These are phyloP conservation scores for Watsonalla cultraria DNA, from an alignment of 2,888 invertebrate species.

Conservation along the genomic window DNA sequence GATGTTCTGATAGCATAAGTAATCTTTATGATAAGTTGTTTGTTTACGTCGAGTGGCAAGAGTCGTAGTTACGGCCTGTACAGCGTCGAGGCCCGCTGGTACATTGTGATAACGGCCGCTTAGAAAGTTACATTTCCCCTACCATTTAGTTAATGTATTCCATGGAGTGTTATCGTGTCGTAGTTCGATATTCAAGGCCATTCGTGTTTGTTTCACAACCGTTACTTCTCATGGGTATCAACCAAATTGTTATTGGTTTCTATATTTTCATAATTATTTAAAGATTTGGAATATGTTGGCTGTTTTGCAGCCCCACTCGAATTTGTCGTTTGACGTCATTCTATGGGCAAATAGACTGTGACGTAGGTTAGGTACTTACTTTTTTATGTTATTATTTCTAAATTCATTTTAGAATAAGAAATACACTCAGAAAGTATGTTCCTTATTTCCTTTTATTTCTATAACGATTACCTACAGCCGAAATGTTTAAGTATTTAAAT, in stretches of 20 bases:
- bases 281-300: neutral
- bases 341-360: neutral
- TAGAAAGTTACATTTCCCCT: conserved; percentile 63
- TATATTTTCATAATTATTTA: neutral
- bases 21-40: neutral
- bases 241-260: neutral
- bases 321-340: conserved; percentile 1
- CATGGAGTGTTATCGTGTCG: conserved; percentile 32
- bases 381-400: too few species aligned
- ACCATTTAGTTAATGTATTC: conserved; percentile 49
- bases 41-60: conserved; percentile 8
- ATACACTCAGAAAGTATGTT: neutral
- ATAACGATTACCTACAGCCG: too few species aligned
- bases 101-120: conserved; percentile 32
- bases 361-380: too few species aligned
- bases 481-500: too few species aligned
- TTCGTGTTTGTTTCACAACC: conserved; percentile 22
- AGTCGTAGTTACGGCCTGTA: conserved; percentile 14
- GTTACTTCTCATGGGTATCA: neutral
- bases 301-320: neutral
- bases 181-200: conserved; percentile 55
- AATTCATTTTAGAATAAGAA: neutral
- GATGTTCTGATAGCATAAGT: neutral
- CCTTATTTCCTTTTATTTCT: neutral
- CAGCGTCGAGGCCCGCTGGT: conserved; percentile 21